These are phyloP conservation scores for Caradrina clavipalpis DNA, from an alignment of 2,888 invertebrate species.

Conservation along the genomic window DNA sequence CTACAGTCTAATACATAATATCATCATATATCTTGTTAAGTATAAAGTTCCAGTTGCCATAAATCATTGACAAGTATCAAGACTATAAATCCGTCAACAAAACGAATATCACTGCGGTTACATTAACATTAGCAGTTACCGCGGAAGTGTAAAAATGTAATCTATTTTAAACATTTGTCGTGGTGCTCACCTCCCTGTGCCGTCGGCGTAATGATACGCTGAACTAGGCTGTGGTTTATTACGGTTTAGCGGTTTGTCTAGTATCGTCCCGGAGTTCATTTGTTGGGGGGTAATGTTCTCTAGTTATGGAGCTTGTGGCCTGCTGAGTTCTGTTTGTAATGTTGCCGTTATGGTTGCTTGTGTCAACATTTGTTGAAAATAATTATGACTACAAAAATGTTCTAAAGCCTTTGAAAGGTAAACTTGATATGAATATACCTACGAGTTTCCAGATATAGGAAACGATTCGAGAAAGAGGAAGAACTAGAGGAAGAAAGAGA, in stretches of 20 bases:
- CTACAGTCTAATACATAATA: too few species aligned
- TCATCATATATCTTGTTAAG: too few species aligned
- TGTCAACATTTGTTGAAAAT: neutral
- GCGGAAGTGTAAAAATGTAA: constrained; percentile 89
- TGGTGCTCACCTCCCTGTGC: constrained; percentile 71
- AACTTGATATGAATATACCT: too few species aligned
- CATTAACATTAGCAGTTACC: constrained; percentile 77
- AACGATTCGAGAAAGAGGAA: too few species aligned
- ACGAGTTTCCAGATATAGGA: too few species aligned
- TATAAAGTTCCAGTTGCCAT: neutral
- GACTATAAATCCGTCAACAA: constrained; percentile 56
- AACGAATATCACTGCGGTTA: constrained; percentile 82
- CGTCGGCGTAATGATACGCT: constrained; percentile 71
- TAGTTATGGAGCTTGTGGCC: constrained; percentile 45
- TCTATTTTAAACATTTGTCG: constrained; percentile 90
- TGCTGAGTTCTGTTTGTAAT: neutral
- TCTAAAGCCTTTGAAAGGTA: too few species aligned
- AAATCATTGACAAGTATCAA: constrained; percentile 56
- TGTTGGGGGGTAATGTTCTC: constrained; percentile 48
- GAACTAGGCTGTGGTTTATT: constrained; percentile 71
- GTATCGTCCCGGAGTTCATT: constrained; percentile 46
- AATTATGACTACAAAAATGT: too few species aligned
- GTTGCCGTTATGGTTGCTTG: neutral
- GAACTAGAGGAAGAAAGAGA: too few species aligned
- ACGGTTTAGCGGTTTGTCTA: constrained; percentile 74